Base-by-base conservation (phyloP, 1,140 invertebrate species). In the Lordiphosa collinella region DNA sequence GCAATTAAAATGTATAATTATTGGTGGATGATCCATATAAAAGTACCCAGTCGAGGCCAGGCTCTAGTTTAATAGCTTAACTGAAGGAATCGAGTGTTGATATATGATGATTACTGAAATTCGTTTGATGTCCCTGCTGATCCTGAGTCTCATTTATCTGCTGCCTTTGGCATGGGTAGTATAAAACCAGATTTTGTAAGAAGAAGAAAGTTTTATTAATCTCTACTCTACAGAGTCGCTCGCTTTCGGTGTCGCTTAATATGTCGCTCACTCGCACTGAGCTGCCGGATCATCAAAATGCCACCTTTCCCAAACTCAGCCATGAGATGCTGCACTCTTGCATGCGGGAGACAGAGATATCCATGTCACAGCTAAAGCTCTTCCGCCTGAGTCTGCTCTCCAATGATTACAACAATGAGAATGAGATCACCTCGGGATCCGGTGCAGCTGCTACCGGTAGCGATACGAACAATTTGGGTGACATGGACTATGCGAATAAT, bases 201-300 rank as follows among this genome's bases (percentile, higher is more conserved):
- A 1, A 25, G 4, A 6, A 9, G 32, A 1, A n/a, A 37, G 11
- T 18, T 31, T 8, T 4, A 31, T 1, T 12, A 10, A 34, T 3
- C 7, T 4, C 0, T 9, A 7, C 1, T 36, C 31, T 4, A 10
- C 12, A 84, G 79, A 16, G 95, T 35, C 94, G 79, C 10, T 71
- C 73, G 3, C 13, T 85, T 9, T 75, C 80, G 5, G 73, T 85
- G 0, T 86, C 80, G 9, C 65, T 85, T 5, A 85, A 85, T 43
- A 65, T 85, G 70, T 85, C 79, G 5, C 31, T 85, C 43, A 86
- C 79, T 0, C 60, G 80, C 4, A 71, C 43, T 5, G 59, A 71
- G 9, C 16, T 47, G 1, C 67, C 60, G 2, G 78, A 84, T 12
- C 51, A 40, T 0, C 40, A 47, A 0, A 57, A 51, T 3, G 34